A percentile compares a stretch with the other conserved stretches of the same genome.
phyloP scores from a whole-genome alignment of 2,113 vertebrate species.

The Prochilodus magdalenae region DNA sequence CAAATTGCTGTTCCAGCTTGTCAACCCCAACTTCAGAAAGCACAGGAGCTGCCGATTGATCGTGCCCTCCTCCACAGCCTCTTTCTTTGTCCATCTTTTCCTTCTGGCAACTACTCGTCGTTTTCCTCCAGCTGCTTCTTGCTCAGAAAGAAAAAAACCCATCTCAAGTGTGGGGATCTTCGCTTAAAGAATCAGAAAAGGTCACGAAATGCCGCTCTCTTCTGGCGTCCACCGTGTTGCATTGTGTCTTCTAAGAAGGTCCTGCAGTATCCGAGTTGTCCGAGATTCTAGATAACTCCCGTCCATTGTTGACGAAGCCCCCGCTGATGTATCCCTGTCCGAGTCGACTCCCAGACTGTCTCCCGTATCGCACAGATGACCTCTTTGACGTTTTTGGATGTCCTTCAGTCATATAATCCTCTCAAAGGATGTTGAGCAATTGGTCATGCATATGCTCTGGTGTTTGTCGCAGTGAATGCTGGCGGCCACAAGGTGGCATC shows the following conservation, averaged over 20 bases:
- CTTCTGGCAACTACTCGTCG: not conserved
- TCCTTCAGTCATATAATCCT: not conserved
- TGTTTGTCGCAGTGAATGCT: not conserved
- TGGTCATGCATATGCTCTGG: not conserved
- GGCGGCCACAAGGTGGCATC: constrained; percentile 40
- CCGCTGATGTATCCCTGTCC: not conserved
- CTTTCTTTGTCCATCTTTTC: constrained; percentile 25
- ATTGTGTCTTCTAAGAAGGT: constrained; percentile 51
- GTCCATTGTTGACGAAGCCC: not conserved
- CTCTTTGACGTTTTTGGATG: not conserved
- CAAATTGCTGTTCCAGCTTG: not conserved
- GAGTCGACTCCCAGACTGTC: not conserved
- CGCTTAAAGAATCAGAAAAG: constrained; percentile 15
- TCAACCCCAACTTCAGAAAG: not conserved
- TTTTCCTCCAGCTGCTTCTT: constrained; percentile 5
- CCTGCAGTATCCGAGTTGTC: constrained; percentile 65
- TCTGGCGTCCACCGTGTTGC: not conserved
- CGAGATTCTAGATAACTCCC: constrained; percentile 69
- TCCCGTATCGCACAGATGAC: constrained; percentile 1
- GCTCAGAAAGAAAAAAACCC: not conserved
- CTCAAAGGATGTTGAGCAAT: not conserved
- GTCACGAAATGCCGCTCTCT: constrained; percentile 5
- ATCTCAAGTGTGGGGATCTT: not conserved
- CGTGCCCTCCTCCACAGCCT: not conserved
- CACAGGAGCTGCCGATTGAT: not conserved